Evolutionary conservation across 2,888 invertebrate species (phyloP).

Genomic region (Drosophila melanocephala): DNA sequence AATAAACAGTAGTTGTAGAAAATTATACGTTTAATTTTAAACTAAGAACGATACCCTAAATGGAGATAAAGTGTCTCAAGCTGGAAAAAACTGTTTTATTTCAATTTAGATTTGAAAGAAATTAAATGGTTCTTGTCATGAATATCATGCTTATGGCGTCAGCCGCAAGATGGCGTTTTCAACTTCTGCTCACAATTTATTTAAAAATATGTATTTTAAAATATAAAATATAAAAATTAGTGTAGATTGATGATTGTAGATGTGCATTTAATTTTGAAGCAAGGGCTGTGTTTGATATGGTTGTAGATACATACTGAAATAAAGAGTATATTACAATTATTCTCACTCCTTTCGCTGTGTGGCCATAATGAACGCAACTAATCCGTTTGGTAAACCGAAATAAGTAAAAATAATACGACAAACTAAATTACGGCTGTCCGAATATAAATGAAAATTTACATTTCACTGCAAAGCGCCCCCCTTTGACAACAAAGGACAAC

Average conservation of each 20-base stretch:
- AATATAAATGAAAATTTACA: conserved; percentile 53
- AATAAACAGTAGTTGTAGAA: not conserved
- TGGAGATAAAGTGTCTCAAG: too few relatives aligned
- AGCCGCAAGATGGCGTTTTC: not conserved
- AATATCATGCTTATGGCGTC: not conserved
- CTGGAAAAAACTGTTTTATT: not conserved
- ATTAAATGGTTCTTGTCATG: conserved; percentile 13
- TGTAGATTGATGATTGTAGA: not conserved
- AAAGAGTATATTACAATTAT: not conserved
- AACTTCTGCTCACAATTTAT: not conserved
- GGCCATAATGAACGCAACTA: conserved; percentile 26
- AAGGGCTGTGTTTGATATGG: not conserved
- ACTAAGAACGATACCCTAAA: not conserved
- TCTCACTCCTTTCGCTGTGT: not conserved
- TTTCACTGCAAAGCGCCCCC: conserved; percentile 31
- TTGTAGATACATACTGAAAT: not conserved
- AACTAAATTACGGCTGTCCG: conserved; percentile 44
- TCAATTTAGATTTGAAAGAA: not conserved
- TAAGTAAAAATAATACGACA: conserved; percentile 44
- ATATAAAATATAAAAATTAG: not conserved
- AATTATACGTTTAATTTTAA: not conserved
- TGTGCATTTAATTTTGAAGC: not conserved
- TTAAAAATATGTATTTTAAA: not conserved
- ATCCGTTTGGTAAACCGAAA: conserved; percentile 47
- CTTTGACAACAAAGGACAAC: conserved; percentile 36